Evolutionary conservation across 1,140 invertebrate genomes (phyloP).

Genomic region (Latrodectus geometricus): DNA sequence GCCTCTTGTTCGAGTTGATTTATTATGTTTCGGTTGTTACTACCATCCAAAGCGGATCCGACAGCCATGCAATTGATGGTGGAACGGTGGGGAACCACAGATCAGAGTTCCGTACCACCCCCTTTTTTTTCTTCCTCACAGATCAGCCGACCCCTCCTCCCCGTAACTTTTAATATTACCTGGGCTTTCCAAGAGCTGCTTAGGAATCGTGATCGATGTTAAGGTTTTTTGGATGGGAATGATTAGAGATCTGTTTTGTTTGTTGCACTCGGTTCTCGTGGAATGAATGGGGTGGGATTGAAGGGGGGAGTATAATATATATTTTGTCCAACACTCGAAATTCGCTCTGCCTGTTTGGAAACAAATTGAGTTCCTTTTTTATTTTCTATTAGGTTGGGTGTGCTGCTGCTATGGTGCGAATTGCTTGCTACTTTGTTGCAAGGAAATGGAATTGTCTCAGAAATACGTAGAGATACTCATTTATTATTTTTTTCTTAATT

Average conservation of each 20-base stretch:
- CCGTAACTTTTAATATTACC: too few species aligned
- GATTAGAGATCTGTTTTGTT: neutral
- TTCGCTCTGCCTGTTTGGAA: too few species aligned
- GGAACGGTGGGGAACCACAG: constrained; percentile 18
- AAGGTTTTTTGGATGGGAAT: neutral
- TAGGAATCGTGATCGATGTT: constrained; percentile 25
- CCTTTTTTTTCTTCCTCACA: constrained; percentile 7
- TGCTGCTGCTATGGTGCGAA: too few species aligned
- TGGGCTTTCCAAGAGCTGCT: neutral
- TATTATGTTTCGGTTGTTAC: constrained; percentile 52
- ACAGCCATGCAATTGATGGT: constrained; percentile 47
- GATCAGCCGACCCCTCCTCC: neutral
- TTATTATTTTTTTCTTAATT: too few species aligned
- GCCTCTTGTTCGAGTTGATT: constrained; percentile 46
- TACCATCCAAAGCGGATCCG: constrained; percentile 46
- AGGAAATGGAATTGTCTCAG: too few species aligned
- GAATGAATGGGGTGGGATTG: too few species aligned
- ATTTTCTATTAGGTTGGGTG: too few species aligned
- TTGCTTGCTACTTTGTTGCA: too few species aligned
- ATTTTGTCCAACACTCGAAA: too few species aligned
- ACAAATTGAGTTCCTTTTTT: too few species aligned
- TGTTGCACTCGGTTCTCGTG: neutral
- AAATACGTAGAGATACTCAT: too few species aligned
- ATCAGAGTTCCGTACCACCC: constrained; percentile 5
- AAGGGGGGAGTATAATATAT: too few species aligned